These are phyloP conservation scores for Parazoanthus atlanticus DNA, from an alignment of 92 coral and sea anemone genomes.

Conservation along the genomic window DNA sequence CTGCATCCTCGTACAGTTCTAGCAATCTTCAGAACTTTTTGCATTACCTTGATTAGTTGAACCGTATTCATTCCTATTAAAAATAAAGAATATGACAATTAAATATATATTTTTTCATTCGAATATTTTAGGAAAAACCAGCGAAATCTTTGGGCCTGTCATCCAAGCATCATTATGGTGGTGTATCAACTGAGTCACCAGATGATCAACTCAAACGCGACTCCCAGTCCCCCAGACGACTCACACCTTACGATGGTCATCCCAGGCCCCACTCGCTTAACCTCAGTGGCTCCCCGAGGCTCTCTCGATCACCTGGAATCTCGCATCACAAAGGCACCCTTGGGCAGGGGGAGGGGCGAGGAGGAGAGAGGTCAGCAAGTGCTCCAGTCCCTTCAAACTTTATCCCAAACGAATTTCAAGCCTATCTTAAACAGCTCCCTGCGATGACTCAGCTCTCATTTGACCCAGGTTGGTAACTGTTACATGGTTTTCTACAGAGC, in stretches of 20 bases:
- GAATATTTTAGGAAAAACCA: constrained; percentile 23
- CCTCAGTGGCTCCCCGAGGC: constrained; percentile 4
- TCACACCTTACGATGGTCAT: constrained; percentile 14
- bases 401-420: constrained; percentile 67
- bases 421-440: constrained; percentile 50
- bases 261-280: constrained; percentile 23
- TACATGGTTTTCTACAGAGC: not conserved
- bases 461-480: constrained; percentile 55
- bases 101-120: too few relatives aligned
- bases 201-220: constrained; percentile 14
- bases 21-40: too few relatives aligned
- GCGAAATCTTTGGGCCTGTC: constrained; percentile 6
- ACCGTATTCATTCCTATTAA: too few relatives aligned
- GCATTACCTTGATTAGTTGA: too few relatives aligned
- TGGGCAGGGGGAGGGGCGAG: constrained; percentile 18
- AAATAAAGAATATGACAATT: too few relatives aligned
- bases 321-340: constrained; percentile 1
- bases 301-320: constrained; percentile 50
- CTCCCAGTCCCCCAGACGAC: constrained; percentile 29
- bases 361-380: constrained; percentile 35
- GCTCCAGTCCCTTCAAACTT: constrained; percentile 52
- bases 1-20: too few relatives aligned
- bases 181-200: not conserved
- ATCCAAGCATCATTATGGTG: constrained; percentile 19
- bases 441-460: constrained; percentile 57